Evolutionary conservation across 37 sponge, comb jelly and placozoan genomes (phyloP).

Genomic region (Halichondria panicea): DNA sequence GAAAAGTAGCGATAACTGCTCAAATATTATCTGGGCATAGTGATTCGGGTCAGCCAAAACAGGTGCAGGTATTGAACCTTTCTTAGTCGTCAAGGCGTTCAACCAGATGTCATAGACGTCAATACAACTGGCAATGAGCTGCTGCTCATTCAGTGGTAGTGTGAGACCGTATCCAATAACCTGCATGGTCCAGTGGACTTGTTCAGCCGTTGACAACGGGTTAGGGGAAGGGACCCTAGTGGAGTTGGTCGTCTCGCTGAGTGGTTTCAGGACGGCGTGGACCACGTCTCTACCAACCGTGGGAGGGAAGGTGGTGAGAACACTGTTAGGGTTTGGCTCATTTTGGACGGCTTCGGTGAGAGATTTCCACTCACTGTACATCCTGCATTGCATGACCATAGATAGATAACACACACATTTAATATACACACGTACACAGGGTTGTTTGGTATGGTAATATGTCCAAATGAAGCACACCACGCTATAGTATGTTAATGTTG

Average conservation of each 20-base stretch:
- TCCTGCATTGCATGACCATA: too few relatives aligned
- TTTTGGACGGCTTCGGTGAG: constrained; percentile 26
- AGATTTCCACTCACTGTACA: constrained; percentile 79
- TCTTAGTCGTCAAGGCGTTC: constrained; percentile 19
- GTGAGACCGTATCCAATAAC: constrained; percentile 76
- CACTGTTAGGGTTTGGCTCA: constrained; percentile 14
- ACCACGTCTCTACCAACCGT: constrained; percentile 57
- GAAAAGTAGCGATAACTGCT: constrained; percentile 59
- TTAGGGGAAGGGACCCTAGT: background rate
- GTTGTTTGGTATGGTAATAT: too few relatives aligned
- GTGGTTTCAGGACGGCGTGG: constrained; percentile 50
- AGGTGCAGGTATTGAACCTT: constrained; percentile 54
- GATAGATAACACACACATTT: too few relatives aligned
- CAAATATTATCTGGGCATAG: constrained; percentile 57
- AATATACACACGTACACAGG: too few relatives aligned
- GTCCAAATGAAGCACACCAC: too few relatives aligned
- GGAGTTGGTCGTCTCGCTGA: constrained; percentile 1
- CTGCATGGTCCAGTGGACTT: constrained; percentile 85
- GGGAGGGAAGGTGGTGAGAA: constrained; percentile 40
- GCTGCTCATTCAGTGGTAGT: constrained; percentile 65
- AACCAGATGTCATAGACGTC: constrained; percentile 81
- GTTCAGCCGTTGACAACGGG: constrained; percentile 27
- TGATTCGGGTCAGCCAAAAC: constrained; percentile 45
- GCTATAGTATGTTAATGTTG: too few relatives aligned
- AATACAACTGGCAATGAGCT: constrained; percentile 40